Conservation (phyloP, 2,113 vertebrate genomes). For the Barbus barbus region DNA sequence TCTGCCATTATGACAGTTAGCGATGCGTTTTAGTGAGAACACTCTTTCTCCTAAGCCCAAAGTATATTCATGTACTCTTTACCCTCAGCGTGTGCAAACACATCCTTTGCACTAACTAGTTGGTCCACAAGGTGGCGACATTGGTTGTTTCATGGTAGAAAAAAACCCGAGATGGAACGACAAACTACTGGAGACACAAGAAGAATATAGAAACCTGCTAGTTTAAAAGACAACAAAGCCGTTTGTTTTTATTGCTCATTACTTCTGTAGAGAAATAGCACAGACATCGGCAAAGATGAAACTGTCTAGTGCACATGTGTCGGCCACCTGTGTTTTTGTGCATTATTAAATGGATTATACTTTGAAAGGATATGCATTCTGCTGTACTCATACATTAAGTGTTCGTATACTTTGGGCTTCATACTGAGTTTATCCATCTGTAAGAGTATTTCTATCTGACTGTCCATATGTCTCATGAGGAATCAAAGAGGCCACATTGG, state of each 20-base stretch:
- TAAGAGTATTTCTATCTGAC: not conserved
- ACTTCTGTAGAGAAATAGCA: not conserved
- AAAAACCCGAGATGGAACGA: not conserved
- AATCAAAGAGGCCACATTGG: conserved; percentile 32
- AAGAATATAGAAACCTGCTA: not conserved
- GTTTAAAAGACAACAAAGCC: not conserved
- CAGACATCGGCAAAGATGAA: not conserved
- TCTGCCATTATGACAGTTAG: conserved; percentile 37
- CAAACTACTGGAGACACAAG: not conserved
- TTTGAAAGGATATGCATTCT: not conserved
- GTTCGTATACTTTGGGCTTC: not conserved
- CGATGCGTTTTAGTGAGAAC: conserved; percentile 17
- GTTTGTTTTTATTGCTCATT: not conserved
- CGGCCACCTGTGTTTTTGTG: not conserved
- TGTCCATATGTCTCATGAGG: not conserved
- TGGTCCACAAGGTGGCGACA: not conserved
- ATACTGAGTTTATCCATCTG: not conserved
- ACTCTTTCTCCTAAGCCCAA: conserved; percentile 15
- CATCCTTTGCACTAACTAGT: not conserved
- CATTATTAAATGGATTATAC: not conserved
- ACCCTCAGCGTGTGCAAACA: not conserved
- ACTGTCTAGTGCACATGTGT: not conserved
- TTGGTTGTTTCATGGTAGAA: not conserved
- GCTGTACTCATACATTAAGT: not conserved
- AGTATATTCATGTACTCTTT: not conserved